A percentile compares a stretch with the other conserved stretches of the same genome.
phyloP scores from a whole-genome alignment of 2,113 vertebrate species.

The Cyphomyrus plagiostoma region DNA sequence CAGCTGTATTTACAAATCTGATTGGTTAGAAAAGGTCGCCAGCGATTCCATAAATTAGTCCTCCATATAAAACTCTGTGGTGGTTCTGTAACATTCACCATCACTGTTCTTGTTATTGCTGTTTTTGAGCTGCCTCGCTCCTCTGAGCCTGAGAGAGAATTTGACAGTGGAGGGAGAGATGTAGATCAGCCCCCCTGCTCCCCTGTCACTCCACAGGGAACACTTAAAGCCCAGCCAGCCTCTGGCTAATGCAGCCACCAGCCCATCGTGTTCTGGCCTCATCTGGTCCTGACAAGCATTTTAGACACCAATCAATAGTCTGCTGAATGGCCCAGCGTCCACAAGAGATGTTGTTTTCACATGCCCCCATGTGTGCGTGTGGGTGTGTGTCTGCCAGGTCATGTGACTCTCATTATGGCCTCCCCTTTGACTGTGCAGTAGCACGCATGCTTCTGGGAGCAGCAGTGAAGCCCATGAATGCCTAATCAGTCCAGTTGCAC shows the following conservation, averaged over 20 bases:
- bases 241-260: slow-evolving; percentile 42
- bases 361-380: slow-evolving; percentile 36
- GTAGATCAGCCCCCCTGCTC: background rate
- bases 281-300: slow-evolving; percentile 59
- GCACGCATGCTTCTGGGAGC: background rate
- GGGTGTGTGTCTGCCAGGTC: slow-evolving; percentile 22
- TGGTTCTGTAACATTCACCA: background rate
- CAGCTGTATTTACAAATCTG: background rate
- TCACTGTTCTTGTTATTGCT: background rate
- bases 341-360: slow-evolving; percentile 51
- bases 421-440: background rate
- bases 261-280: slow-evolving; percentile 48
- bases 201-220: slow-evolving; percentile 7
- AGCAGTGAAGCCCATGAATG: background rate
- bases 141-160: background rate
- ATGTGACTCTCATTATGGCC: background rate
- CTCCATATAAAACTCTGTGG: background rate
- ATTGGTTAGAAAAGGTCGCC: background rate
- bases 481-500: slow-evolving; percentile 69
- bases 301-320: slow-evolving; percentile 67
- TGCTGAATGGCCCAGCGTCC: slow-evolving; percentile 63
- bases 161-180: background rate
- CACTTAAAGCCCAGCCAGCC: slow-evolving; percentile 32
- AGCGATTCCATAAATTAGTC: background rate
- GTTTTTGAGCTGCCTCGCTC: background rate